These are phyloP conservation scores for Drosophila fulvimacula DNA, from an alignment of 2,888 invertebrate species.

Conservation along the genomic window DNA sequence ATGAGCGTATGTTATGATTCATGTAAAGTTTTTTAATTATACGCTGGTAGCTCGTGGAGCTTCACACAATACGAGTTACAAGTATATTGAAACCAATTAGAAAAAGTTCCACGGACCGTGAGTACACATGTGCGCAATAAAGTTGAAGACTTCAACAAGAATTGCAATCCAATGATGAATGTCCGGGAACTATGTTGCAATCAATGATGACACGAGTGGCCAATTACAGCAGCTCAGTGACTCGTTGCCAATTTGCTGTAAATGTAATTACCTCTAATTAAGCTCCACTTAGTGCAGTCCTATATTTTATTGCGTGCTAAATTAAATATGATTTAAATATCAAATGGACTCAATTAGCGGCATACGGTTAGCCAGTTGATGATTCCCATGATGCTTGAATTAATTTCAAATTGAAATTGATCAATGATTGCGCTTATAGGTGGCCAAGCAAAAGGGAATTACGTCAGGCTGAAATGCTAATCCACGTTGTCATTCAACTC, in stretches of 20 bases:
- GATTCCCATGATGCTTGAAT: not conserved
- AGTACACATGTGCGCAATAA: not conserved
- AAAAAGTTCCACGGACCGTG: not conserved
- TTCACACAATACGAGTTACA: not conserved
- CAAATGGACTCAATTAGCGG: not conserved
- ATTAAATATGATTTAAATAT: slow-evolving; percentile 2
- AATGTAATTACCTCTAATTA: not conserved
- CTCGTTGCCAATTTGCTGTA: not conserved
- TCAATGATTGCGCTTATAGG: slow-evolving; percentile 1
- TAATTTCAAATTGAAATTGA: slow-evolving; percentile 5
- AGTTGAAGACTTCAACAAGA: not conserved
- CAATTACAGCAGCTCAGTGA: not conserved
- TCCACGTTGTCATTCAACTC: not conserved
- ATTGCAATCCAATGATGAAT: not conserved
- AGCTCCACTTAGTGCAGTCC: not conserved
- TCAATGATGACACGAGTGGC: not conserved
- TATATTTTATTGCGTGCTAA: not conserved
- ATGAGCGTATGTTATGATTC: slow-evolving; percentile 4
- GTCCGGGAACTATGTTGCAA: not conserved
- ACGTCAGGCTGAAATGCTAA: slow-evolving; percentile 3
- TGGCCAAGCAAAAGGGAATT: not conserved
- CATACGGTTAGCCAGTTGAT: slow-evolving; percentile 4
- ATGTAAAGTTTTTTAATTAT: slow-evolving; percentile 9
- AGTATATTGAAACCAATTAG: slow-evolving; percentile 2
- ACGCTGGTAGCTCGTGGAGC: not conserved